Conservation (phyloP, 2,888 invertebrate genomes). For the Microplitis deprimator region DNA sequence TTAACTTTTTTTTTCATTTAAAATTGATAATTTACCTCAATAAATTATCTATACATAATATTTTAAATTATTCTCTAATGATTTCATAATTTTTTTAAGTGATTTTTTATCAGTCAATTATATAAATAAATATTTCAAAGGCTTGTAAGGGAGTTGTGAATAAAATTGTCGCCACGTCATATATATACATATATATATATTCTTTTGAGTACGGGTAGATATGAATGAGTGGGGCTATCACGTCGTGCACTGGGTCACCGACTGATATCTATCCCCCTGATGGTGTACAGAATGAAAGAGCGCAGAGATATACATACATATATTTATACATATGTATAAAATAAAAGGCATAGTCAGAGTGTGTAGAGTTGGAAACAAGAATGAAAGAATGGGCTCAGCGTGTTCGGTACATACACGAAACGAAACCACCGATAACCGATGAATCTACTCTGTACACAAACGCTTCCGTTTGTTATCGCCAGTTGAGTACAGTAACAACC, state of each 20-base stretch:
- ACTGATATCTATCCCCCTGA: constrained; percentile 57
- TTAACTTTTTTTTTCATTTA: no score
- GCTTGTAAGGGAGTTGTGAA: neutral
- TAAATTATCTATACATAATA: neutral
- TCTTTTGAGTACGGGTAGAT: constrained; percentile 13
- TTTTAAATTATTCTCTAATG: no score
- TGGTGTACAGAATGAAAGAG: constrained; percentile 6
- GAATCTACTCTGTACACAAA: constrained; percentile 59
- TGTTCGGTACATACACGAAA: constrained; percentile 43
- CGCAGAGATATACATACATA: neutral
- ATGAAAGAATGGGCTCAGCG: constrained; percentile 12
- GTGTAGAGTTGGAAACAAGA: neutral
- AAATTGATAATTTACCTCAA: neutral
- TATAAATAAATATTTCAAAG: neutral
- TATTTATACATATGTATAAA: neutral
- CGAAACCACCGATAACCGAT: constrained; percentile 50
- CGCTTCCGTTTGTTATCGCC: constrained; percentile 55
- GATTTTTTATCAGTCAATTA: neutral
- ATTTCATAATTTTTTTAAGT: neutral
- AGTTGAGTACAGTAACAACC: constrained; percentile 6
- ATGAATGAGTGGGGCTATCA: constrained; percentile 57
- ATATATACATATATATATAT: neutral
- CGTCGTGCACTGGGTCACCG: constrained; percentile 61
- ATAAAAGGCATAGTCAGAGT: neutral
- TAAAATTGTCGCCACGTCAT: neutral